These are phyloP conservation scores for Xiphias gladius DNA, from an alignment of 2,113 vertebrate genomes.

Conservation along the genomic window DNA sequence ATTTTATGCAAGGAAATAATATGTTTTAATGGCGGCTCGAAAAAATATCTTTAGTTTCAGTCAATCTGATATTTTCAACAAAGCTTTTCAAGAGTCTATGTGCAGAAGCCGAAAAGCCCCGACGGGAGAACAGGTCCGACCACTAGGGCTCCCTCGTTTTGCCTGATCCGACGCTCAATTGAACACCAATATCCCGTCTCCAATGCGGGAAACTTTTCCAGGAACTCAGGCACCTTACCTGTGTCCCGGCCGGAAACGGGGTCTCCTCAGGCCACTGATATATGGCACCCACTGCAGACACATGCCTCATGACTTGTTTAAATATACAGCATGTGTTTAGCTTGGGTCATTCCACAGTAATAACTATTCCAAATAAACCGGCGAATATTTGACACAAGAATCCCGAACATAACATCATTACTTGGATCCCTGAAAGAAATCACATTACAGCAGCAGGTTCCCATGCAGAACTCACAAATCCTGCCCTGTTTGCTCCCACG, in stretches of 20 bases:
- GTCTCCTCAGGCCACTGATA: not conserved
- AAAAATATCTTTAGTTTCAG: too few relatives aligned
- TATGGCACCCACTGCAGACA: not conserved
- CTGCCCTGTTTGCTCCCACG: not conserved
- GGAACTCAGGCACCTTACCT: not conserved
- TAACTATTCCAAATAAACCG: not conserved
- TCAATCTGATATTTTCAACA: too few relatives aligned
- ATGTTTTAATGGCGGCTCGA: too few relatives aligned
- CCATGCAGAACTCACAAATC: not conserved
- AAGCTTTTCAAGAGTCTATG: too few relatives aligned
- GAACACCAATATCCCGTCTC: not conserved
- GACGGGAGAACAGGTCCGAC: too few relatives aligned
- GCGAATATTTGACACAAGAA: not conserved
- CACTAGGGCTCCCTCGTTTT: too few relatives aligned
- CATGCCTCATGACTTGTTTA: not conserved
- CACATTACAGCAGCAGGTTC: conserved; percentile 23
- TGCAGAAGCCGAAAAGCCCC: too few relatives aligned
- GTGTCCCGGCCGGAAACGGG: not conserved
- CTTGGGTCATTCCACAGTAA: not conserved
- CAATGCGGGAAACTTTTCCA: not conserved
- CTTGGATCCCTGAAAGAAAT: conserved; percentile 10
- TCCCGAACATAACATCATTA: not conserved
- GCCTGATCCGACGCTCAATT: too few relatives aligned
- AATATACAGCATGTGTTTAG: conserved; percentile 4
- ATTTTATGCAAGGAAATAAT: too few relatives aligned